Base-by-base conservation (phyloP, 2,888 invertebrate genomes). In the Antheraea yamamai region DNA sequence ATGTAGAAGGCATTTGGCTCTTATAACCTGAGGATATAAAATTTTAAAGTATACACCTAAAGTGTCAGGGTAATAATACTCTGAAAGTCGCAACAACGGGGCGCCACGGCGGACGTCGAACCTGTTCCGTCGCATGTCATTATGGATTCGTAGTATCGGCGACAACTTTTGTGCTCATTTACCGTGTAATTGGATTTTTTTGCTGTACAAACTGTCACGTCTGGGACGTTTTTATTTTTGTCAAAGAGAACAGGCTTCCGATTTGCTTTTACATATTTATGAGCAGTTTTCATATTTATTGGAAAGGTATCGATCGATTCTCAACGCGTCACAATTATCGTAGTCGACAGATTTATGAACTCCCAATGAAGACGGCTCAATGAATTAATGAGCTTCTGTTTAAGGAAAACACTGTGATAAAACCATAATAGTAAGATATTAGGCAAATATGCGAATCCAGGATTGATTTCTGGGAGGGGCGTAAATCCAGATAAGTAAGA, bases 181-280 rank as follows among this genome's bases (percentile, higher is more conserved):
- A 66, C 64, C 64, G 64, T 66, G 64, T 66, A 66, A 66, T 66
- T 66, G 16, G 64, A 30, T 66, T 66, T 66, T 47, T 66, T 66
- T 66, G 64, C 14, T 26, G 64, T 66, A 26, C 16, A 66, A 66
- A 66, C 26, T 66, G 16, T 66, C 64, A 66, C 64, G 26, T 66
- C 26, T 30, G 30, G 30, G 64, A 26, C 4, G 26, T 14, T 66
- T 66, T 66, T 66, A 66, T 66, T 61, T 61, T 61, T 61, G n/a
- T 66, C 30, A 66, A 66, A 66, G 10, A n/a, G n/a, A 61, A 61
- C 18, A 61, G 20, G 20, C 4, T 30, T 66, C 26, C 30, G 16
- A 66, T 66, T 66, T 30, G 64, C 26, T 30, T 66, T 66, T 66
- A 16, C 3, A 26, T 30, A 16, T 30, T 16, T 12, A 47, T 47